phyloP scores from a whole-genome alignment of 2,113 vertebrate species.

The Macrotis lagotis region DNA sequence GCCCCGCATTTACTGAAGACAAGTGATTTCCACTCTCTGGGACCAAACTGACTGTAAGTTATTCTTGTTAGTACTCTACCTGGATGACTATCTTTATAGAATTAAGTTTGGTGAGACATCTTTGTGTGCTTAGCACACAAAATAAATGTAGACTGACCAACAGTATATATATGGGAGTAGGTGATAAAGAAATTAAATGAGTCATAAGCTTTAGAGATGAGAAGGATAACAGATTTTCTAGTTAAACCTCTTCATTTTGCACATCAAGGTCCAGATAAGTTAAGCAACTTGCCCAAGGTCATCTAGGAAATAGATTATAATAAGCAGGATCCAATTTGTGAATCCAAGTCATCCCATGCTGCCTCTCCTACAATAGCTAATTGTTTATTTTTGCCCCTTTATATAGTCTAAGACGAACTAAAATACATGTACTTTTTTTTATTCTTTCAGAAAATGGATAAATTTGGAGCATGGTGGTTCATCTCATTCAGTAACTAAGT shows the following conservation, averaged over 20 bases:
- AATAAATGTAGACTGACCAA: no score
- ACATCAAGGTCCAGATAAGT: neutral
- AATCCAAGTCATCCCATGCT: neutral
- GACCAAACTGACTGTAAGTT: neutral
- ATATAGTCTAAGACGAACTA: conserved; percentile 14
- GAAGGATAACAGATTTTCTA: neutral
- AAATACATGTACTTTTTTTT: neutral
- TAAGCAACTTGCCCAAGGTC: neutral
- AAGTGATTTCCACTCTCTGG: neutral
- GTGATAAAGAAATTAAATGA: neutral
- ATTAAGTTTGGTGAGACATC: neutral
- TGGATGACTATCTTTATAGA: conserved; percentile 5
- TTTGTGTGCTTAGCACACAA: neutral
- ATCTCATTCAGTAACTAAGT: neutral
- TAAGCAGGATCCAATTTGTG: neutral
- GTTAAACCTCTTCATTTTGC: neutral
- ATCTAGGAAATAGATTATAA: neutral
- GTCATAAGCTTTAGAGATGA: neutral
- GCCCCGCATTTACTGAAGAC: neutral
- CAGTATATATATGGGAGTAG: neutral
- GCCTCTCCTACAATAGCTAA: neutral
- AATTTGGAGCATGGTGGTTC: neutral
- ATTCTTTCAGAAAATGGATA: conserved; percentile 3
- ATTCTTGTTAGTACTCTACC: neutral
- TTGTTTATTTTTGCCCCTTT: conserved; percentile 11